These are phyloP conservation scores for Tinamus major DNA, from an alignment of 2,797 vertebrate species.

Conservation along the genomic window DNA sequence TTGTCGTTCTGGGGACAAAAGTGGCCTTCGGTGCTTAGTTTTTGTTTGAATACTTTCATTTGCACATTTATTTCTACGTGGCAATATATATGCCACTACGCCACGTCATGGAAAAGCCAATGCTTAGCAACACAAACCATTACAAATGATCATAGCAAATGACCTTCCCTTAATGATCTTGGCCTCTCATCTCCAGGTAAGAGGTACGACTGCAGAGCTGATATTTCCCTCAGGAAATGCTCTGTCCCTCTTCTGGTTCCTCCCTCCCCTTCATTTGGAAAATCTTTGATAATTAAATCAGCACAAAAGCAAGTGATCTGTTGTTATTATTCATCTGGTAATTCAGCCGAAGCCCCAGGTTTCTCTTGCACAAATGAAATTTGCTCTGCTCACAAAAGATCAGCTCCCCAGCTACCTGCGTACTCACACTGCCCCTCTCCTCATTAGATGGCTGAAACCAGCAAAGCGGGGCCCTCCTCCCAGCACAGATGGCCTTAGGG, in stretches of 20 bases:
- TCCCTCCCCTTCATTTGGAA: not conserved
- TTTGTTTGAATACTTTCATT: not conserved
- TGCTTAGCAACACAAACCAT: not conserved
- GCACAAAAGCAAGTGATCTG: not conserved
- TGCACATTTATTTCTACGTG: not conserved
- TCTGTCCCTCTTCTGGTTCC: not conserved
- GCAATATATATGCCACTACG: not conserved
- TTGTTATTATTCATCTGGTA: constrained; percentile 33
- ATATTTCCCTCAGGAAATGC: constrained; percentile 41
- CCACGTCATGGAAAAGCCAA: not conserved
- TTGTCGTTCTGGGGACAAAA: not conserved
- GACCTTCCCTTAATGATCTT: not conserved
- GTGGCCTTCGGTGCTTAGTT: not conserved
- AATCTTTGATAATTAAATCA: constrained; percentile 64
- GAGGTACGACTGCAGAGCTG: not conserved
- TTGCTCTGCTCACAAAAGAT: constrained; percentile 15
- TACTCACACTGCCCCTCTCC: constrained; percentile 2
- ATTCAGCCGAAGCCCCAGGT: constrained; percentile 5
- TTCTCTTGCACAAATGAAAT: constrained; percentile 44
- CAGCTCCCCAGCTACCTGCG: not conserved
- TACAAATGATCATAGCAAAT: not conserved
- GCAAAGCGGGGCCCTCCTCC: not conserved
- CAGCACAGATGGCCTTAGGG: not conserved
- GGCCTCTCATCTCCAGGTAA: not conserved
- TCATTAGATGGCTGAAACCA: constrained; percentile 30